Evolutionary conservation across 2,113 vertebrate species (phyloP), one percentile per base, ranked within the genome.

Genomic region (Plecotus auritus): DNA sequence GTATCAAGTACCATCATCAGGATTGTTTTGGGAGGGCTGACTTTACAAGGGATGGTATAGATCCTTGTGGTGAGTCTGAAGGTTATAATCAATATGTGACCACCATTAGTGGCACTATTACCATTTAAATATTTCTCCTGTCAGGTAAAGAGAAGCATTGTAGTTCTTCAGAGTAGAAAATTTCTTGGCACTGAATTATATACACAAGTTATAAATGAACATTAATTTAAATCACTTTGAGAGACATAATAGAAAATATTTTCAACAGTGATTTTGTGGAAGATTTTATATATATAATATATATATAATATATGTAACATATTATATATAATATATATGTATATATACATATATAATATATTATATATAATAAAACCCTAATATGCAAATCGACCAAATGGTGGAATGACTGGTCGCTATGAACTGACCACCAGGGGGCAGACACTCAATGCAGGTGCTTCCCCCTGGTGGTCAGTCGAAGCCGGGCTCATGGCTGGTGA

Each of bases 221-320:
- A 45, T 76, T 88, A 88, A 47, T 49, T 81, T 82, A 88, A 91
- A 40, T 5, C 20, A 64, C 2, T 93, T 95, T 59, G n/a, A 88
- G 37, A 10, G 22, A 78, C 30, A 66, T 26, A 85, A 35, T 22
- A 66, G 49, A 92, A 93, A 69, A 73, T 64, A 11, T 18, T 59
- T 90, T 82, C 28, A 84, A 77, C 5, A 40, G 40, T 17, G 1
- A 78, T 91, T 76, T 93, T 95, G 30, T 5, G 22, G 37, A 84
- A 77, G 18, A 54, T 5, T 51, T 17, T 54, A 54, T 54, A 51
- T 51, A 17, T 51, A 51, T 51, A 51, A 51, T 51, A 16, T 51
- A 51, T 51, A 17, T 51, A 51, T 51, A 5, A n/a, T n/a, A n/a
- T n/a, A n/a, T n/a, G n/a, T n/a, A n/a, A n/a, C n/a, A n/a, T n/a